Evolutionary conservation across 2,797 vertebrate genomes (phyloP).

Genomic region (Labroides dimidiatus): DNA sequence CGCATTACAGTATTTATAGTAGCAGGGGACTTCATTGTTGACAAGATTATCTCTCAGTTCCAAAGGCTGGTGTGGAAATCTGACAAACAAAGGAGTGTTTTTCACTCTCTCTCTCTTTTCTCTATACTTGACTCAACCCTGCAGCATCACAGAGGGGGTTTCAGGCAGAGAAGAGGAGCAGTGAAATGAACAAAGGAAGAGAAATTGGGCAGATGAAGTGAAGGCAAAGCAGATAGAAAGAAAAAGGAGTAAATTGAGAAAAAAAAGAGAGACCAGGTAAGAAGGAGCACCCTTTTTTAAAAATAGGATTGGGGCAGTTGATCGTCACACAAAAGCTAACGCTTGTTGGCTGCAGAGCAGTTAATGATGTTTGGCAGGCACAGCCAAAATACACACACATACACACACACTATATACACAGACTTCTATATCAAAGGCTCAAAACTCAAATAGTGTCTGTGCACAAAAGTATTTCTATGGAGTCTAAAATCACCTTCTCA

Average conservation of each 20-base stretch:
- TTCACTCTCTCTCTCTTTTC: not conserved
- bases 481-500: constrained; percentile 4
- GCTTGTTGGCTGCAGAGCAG: constrained; percentile 69
- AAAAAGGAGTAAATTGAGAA: not conserved
- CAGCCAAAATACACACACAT: constrained; percentile 56
- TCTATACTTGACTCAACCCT: constrained; percentile 38
- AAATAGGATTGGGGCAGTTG: constrained; percentile 72
- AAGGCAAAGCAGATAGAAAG: not conserved
- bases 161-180: not conserved
- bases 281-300: constrained; percentile 36
- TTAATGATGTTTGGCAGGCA: constrained; percentile 76
- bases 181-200: constrained; percentile 7
- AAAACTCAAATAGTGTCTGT: constrained; percentile 7
- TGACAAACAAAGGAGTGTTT: constrained; percentile 42
- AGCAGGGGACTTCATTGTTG: constrained; percentile 29
- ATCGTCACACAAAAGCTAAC: constrained; percentile 73
- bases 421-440: constrained; percentile 12
- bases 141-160: constrained; percentile 38
- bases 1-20: constrained; percentile 46
- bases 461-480: not conserved
- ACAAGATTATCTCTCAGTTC: constrained; percentile 53
- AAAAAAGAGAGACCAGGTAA: constrained; percentile 17
- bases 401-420: constrained; percentile 24
- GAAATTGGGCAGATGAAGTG: constrained; percentile 13
- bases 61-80: constrained; percentile 29